Percentiles rank a stretch among this genome's conserved stretches.
Evolutionary conservation across 2,888 invertebrate genomes (phyloP).

Genomic region (Clitarchus hookeri): DNA sequence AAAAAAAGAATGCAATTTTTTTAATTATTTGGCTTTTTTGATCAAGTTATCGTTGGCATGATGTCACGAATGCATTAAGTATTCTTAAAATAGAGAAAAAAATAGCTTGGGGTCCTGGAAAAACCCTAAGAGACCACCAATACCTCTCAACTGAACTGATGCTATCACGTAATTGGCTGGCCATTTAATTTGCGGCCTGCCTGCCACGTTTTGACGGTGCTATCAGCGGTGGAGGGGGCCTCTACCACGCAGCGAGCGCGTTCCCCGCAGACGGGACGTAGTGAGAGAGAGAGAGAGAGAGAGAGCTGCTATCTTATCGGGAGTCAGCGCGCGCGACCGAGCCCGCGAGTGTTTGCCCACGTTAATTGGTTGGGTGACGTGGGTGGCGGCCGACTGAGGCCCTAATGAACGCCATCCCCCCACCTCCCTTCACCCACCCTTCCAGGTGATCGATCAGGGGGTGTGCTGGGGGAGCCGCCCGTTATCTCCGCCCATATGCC

Average conservation of each 20-base stretch:
- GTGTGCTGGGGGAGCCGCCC: background rate
- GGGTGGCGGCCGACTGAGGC: slow-evolving; percentile 1
- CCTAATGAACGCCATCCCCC: background rate
- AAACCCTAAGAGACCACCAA: no score
- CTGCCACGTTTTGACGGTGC: background rate
- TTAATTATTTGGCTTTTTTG: no score
- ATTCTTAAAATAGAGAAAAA: no score
- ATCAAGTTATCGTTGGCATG: no score
- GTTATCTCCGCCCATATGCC: slow-evolving; percentile 9
- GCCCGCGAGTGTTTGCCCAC: background rate
- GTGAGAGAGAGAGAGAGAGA: background rate
- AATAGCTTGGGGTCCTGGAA: no score
- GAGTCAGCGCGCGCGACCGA: no score
- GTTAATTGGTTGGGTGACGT: slow-evolving; percentile 8
- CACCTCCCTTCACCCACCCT: background rate
- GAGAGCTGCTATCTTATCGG: background rate
- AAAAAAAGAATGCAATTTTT: no score
- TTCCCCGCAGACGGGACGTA: background rate
- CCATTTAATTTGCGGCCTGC: background rate
- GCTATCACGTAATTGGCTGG: no score
- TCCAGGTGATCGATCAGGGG: background rate
- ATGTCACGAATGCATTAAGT: no score
- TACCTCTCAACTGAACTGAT: no score
- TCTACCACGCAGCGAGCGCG: background rate
- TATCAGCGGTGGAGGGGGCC: no score